These are phyloP conservation scores for Holothuria glaberrima DNA, from an alignment of 35 echinoderm and acorn worm species.

Conservation along the genomic window DNA sequence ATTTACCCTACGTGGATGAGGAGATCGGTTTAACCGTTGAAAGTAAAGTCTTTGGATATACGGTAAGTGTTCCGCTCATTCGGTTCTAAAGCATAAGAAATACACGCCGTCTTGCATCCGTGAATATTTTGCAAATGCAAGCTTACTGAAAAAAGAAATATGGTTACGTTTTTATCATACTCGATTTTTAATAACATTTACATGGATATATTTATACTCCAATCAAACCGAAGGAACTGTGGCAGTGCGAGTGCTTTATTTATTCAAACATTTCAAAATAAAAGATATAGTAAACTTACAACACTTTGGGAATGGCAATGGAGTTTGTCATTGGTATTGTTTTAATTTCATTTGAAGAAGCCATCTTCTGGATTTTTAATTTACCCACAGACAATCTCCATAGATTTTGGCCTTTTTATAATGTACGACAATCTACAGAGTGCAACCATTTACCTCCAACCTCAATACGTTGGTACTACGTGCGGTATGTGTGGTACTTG, in stretches of 20 bases:
- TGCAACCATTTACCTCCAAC: conserved; percentile 23
- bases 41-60: not conserved
- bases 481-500: conserved; percentile 60
- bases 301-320: not conserved
- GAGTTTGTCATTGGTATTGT: not conserved
- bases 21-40: not conserved
- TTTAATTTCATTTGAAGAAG: not conserved
- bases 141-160: not conserved
- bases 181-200: too few relatives aligned
- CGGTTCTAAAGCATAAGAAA: not conserved
- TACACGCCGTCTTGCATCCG: not conserved
- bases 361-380: not conserved
- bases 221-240: not conserved
- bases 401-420: conserved; percentile 11
- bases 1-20: not conserved
- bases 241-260: not conserved
- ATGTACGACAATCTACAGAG: conserved; percentile 15
- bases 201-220: not conserved
- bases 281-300: not conserved
- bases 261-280: not conserved
- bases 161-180: too few relatives aligned
- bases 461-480: not conserved
- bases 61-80: not conserved
- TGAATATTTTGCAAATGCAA: not conserved
- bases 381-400: not conserved